A percentile compares a stretch with the other conserved stretches of the same genome.
Conservation (phyloP, 2,113 vertebrate species). For the Strix aluco region DNA sequence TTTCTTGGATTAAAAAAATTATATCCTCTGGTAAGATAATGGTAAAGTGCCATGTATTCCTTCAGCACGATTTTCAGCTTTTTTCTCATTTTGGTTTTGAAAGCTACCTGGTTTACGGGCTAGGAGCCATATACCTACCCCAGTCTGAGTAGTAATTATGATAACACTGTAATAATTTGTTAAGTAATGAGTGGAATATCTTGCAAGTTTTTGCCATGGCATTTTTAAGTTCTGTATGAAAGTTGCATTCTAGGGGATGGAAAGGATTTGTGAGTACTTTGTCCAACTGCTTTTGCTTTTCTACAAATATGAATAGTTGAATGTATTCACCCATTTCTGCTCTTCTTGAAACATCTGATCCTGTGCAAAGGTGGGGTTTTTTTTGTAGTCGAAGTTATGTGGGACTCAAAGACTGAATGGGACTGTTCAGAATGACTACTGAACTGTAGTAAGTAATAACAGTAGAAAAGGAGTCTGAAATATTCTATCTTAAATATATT, state of each 20-base stretch:
- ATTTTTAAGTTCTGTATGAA: not conserved
- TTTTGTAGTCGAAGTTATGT: not conserved
- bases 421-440: not conserved
- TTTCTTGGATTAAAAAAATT: not conserved
- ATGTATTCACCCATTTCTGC: not conserved
- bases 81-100: not conserved
- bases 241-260: not conserved
- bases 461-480: not conserved
- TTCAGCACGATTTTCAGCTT: not conserved
- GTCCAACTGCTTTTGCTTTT: not conserved
- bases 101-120: not conserved
- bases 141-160: not conserved
- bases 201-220: not conserved
- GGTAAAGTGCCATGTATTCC: accelerated
- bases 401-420: not conserved
- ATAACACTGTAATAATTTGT: not conserved
- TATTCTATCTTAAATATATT: not conserved
- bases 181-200: not conserved
- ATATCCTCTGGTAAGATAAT: not conserved
- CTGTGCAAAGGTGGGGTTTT: not conserved
- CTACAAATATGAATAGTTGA: not conserved
- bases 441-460: not conserved
- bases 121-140: not conserved
- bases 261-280: not conserved
- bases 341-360: not conserved